phyloP scores from a whole-genome alignment of 2,888 invertebrate species.

The Chymomyza procnemis region DNA sequence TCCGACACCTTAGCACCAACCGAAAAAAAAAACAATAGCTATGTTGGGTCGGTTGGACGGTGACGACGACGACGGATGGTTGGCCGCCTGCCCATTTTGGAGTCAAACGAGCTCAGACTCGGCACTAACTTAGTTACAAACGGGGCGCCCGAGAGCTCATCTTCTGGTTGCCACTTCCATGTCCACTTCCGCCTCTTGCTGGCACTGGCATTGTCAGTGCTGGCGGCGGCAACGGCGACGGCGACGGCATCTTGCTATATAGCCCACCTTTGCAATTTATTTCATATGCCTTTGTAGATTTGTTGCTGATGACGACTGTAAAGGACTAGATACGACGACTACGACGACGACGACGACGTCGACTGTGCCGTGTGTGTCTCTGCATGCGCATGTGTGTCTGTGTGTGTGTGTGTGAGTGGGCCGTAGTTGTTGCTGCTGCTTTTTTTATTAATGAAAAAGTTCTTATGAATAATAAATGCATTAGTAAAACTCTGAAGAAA shows the following conservation, averaged over 20 bases:
- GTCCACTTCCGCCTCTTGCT: neutral
- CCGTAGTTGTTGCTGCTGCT: slow-evolving; percentile 1
- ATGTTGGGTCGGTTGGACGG: slow-evolving; percentile 42
- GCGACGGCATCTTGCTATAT: slow-evolving; percentile 11
- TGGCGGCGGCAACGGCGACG: no score
- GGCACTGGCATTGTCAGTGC: neutral
- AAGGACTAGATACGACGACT: slow-evolving; percentile 30
- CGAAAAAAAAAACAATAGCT: slow-evolving; percentile 53
- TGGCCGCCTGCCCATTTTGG: slow-evolving; percentile 23
- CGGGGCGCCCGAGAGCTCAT: slow-evolving; percentile 5
- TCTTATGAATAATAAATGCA: slow-evolving; percentile 73
- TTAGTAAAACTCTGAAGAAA: slow-evolving; percentile 45
- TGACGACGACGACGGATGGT: slow-evolving; percentile 15
- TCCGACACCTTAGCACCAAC: slow-evolving; percentile 64
- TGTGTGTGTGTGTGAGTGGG: slow-evolving; percentile 40
- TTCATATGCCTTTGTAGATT: slow-evolving; percentile 44
- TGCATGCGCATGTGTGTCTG: slow-evolving; percentile 30
- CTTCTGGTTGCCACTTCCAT: neutral
- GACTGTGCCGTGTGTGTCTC: neutral
- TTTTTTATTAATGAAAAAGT: slow-evolving; percentile 67
- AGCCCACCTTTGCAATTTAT: slow-evolving; percentile 26
- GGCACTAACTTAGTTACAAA: slow-evolving; percentile 53
- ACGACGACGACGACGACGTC: no score
- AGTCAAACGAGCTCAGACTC: slow-evolving; percentile 13
- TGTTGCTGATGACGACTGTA: slow-evolving; percentile 49